Evolutionary conservation across 2,113 vertebrate genomes (phyloP).

Genomic region (Pterocles orientalis): DNA sequence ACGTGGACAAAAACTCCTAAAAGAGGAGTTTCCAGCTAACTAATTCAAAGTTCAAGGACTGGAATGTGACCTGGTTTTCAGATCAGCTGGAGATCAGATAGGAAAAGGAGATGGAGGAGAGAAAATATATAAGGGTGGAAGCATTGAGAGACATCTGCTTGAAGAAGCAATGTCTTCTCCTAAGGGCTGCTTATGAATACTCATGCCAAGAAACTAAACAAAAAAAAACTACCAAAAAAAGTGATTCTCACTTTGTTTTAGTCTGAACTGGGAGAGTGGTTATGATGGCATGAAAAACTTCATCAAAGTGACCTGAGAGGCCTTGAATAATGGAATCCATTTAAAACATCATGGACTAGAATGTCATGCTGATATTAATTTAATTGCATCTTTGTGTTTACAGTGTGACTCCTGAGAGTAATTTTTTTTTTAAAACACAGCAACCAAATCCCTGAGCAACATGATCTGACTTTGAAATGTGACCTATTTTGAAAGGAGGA

Average conservation of each 20-base stretch:
- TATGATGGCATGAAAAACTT: background rate
- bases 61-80: background rate
- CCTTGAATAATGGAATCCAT: background rate
- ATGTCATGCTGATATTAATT: background rate
- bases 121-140: background rate
- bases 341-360: background rate
- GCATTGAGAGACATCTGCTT: background rate
- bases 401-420: background rate
- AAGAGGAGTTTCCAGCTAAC: background rate
- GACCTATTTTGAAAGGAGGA: no score
- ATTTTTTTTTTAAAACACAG: background rate
- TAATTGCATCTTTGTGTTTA: background rate
- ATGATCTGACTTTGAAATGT: background rate
- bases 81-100: background rate
- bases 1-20: background rate
- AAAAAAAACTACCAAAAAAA: background rate
- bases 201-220: background rate
- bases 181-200: background rate
- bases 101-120: background rate
- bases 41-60: background rate
- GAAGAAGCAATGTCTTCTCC: background rate
- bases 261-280: background rate
- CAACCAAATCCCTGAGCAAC: background rate
- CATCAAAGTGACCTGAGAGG: background rate
- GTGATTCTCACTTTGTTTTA: fast-evolving